Evolutionary conservation across 23 tunicate species (phyloP).

Genomic region (Trididemnum miniatum): DNA sequence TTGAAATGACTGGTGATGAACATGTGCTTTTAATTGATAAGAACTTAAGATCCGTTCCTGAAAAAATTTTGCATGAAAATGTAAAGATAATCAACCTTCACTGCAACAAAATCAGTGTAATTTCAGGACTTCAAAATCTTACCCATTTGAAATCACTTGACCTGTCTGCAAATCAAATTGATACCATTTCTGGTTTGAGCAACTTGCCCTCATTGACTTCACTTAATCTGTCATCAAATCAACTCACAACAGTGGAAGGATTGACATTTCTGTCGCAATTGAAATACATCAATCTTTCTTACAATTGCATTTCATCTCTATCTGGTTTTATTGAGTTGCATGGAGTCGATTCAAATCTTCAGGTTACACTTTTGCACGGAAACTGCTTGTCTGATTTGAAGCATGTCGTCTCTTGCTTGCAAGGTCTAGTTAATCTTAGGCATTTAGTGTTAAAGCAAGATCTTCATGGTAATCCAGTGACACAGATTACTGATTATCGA

Average conservation of each 20-base stretch:
- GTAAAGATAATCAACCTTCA: constrained; percentile 17
- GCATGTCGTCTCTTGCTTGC: constrained; percentile 28
- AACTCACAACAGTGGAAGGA: background rate
- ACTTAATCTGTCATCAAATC: constrained; percentile 23
- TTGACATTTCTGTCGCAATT: background rate
- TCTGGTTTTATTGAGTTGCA: constrained; percentile 24
- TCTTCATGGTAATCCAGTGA: constrained; percentile 34
- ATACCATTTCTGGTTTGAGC: constrained; percentile 15
- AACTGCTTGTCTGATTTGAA: constrained; percentile 17
- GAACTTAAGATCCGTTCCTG: background rate
- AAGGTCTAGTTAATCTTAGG: constrained; percentile 39
- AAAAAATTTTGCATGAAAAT: background rate
- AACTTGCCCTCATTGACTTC: background rate
- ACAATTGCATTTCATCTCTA: constrained; percentile 11
- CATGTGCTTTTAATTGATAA: constrained; percentile 2
- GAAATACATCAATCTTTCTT: constrained; percentile 14
- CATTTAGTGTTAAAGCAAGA: constrained; percentile 39
- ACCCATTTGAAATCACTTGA: background rate
- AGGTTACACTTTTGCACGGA: constrained; percentile 51
- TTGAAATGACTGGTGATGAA: constrained; percentile 2
- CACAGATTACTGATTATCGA: constrained; percentile 29
- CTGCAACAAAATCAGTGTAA: constrained; percentile 14
- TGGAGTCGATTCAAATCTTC: constrained; percentile 10
- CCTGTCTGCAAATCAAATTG: constrained; percentile 16
- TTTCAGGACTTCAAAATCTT: background rate